Conservation (phyloP, 1,140 invertebrate species). For the Holotrichia oblita region DNA sequence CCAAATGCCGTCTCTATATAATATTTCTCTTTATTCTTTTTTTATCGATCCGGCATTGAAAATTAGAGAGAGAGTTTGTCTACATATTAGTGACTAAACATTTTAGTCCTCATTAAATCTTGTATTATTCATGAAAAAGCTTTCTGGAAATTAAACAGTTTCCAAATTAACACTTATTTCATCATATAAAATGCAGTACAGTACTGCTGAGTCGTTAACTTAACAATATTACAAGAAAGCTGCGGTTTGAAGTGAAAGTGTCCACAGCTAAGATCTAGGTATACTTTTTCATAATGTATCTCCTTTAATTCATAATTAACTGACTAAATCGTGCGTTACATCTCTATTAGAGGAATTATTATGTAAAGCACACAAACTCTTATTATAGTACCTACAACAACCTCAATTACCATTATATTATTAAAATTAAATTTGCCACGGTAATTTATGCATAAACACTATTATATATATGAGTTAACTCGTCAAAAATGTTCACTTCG, state of each 20-base stretch:
- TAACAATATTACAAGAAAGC: neutral
- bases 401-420: neutral
- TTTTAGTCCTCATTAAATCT: too few relatives aligned
- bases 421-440: neutral
- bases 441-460: neutral
- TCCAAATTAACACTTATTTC: too few relatives aligned
- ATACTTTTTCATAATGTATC: neutral
- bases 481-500: neutral
- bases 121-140: too few relatives aligned
- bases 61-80: too few relatives aligned
- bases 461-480: neutral
- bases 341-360: neutral
- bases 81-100: too few relatives aligned
- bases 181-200: too few relatives aligned
- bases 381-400: neutral
- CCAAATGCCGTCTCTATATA: too few relatives aligned
- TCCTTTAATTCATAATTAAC: neutral
- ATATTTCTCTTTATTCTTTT: too few relatives aligned
- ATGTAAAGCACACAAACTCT: neutral
- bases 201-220: too few relatives aligned
- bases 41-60: too few relatives aligned
- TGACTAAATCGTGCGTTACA: too few relatives aligned
- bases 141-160: too few relatives aligned
- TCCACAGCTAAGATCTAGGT: neutral
- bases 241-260: neutral